A percentile compares a stretch with the other conserved stretches of the same genome.
Conservation (phyloP, 2,888 invertebrate genomes). For the Urechis unicinctus region DNA sequence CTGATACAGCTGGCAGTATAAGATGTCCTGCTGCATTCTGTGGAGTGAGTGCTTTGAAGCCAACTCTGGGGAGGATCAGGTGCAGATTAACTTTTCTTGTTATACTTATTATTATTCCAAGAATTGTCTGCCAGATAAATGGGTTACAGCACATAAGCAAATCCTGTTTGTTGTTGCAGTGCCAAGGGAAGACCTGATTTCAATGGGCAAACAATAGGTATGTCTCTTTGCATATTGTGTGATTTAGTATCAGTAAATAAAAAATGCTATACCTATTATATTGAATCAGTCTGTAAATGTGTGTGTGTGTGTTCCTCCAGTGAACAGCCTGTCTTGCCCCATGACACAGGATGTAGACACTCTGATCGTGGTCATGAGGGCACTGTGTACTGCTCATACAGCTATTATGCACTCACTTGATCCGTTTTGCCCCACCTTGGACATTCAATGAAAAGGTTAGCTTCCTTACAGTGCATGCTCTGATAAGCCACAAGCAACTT, state of each 20-base stretch:
- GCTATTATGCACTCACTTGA: neutral
- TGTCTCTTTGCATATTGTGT: neutral
- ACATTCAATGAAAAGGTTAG: neutral
- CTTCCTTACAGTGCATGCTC: too few species aligned
- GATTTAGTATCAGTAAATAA: neutral
- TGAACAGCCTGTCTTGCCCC: neutral
- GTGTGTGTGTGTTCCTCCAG: neutral
- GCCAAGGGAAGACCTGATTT: neutral
- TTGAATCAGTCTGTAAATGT: too few species aligned
- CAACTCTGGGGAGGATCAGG: neutral
- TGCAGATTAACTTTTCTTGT: neutral
- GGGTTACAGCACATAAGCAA: too few species aligned
- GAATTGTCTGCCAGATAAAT: neutral
- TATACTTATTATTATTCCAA: neutral
- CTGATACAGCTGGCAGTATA: neutral
- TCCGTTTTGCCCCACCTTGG: neutral
- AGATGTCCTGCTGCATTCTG: neutral
- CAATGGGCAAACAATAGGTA: neutral
- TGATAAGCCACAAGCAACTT: too few species aligned
- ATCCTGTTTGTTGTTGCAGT: too few species aligned
- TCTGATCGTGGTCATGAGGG: neutral
- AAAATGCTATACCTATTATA: neutral
- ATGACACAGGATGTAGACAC: neutral
- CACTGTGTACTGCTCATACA: neutral
- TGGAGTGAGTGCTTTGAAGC: neutral